These are phyloP conservation scores for Criorhina ranunculi DNA, from an alignment of 2,888 invertebrate genomes.

Conservation along the genomic window DNA sequence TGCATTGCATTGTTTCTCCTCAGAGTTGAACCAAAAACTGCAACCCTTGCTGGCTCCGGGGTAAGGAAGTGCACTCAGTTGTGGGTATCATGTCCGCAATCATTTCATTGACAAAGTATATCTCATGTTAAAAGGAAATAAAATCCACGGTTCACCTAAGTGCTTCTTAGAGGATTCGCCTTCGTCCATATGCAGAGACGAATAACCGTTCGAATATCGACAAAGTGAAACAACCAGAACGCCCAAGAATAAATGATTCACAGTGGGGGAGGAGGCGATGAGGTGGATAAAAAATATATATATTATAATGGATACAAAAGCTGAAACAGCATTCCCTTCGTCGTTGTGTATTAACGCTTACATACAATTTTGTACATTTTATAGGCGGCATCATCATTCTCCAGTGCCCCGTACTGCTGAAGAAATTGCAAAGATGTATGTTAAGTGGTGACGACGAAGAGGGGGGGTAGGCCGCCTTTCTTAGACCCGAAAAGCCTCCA, in stretches of 20 bases:
- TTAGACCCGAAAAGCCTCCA: conserved; percentile 51
- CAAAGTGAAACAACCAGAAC: conserved; percentile 6
- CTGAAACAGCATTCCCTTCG: conserved; percentile 38
- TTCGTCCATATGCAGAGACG: not conserved
- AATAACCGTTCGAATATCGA: conserved; percentile 1
- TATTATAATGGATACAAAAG: conserved; percentile 39
- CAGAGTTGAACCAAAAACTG: conserved; percentile 55
- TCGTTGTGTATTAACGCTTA: conserved; percentile 52
- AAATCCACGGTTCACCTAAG: conserved; percentile 22
- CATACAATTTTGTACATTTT: conserved; percentile 72
- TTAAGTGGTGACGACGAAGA: conserved; percentile 62
- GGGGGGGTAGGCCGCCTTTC: conserved; percentile 34
- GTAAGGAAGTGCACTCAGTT: conserved; percentile 53
- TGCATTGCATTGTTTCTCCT: not conserved
- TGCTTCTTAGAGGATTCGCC: conserved; percentile 22
- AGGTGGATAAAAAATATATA: conserved; percentile 13
- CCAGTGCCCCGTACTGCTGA: conserved; percentile 44
- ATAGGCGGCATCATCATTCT: conserved; percentile 70
- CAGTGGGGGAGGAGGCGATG: not conserved
- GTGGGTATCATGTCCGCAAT: conserved; percentile 21
- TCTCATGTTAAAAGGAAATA: conserved; percentile 6
- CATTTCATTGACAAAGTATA: not conserved
- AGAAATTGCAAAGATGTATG: conserved; percentile 71
- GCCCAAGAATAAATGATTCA: conserved; percentile 17
- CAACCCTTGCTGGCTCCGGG: conserved; percentile 15